phyloP scores from a whole-genome alignment of 37 sponge, comb jelly and placozoan species.

The Dysidea cf. avara region DNA sequence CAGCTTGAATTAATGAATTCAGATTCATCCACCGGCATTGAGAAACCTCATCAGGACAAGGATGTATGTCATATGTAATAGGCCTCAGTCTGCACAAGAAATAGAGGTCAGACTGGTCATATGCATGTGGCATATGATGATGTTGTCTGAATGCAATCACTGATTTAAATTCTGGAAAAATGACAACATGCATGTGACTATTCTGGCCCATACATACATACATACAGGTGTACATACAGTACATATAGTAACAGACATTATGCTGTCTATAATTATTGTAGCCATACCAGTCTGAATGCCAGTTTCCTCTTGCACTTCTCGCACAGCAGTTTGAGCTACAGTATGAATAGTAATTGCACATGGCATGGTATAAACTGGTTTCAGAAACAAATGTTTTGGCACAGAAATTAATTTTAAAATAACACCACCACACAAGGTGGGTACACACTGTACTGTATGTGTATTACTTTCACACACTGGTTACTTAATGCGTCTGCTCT shows the following conservation, averaged over 20 bases:
- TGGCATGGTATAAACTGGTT: neutral
- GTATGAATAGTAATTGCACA: neutral
- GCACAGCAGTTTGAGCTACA: conserved; percentile 67
- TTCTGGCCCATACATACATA: neutral
- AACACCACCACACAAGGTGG: too few relatives aligned
- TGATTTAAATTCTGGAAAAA: conserved; percentile 58
- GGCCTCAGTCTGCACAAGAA: conserved; percentile 79
- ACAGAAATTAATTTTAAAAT: too few relatives aligned
- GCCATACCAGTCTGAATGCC: conserved; percentile 68
- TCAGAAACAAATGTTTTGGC: neutral
- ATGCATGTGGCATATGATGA: conserved; percentile 57
- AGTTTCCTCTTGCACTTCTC: conserved; percentile 85
- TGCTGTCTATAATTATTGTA: neutral
- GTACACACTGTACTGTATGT: too few relatives aligned
- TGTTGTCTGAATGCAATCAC: conserved; percentile 77
- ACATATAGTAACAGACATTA: neutral
- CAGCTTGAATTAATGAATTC: conserved; percentile 28
- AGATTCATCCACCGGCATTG: conserved; percentile 76
- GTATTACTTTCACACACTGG: too few relatives aligned
- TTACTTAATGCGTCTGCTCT: too few relatives aligned
- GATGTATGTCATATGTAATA: conserved; percentile 49
- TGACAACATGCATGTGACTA: neutral
- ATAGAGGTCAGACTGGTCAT: conserved; percentile 70
- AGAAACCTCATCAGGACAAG: conserved; percentile 63
- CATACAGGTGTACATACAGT: neutral